These are phyloP conservation scores for Lota lota DNA, from an alignment of 2,113 vertebrate genomes.

Conservation along the genomic window DNA sequence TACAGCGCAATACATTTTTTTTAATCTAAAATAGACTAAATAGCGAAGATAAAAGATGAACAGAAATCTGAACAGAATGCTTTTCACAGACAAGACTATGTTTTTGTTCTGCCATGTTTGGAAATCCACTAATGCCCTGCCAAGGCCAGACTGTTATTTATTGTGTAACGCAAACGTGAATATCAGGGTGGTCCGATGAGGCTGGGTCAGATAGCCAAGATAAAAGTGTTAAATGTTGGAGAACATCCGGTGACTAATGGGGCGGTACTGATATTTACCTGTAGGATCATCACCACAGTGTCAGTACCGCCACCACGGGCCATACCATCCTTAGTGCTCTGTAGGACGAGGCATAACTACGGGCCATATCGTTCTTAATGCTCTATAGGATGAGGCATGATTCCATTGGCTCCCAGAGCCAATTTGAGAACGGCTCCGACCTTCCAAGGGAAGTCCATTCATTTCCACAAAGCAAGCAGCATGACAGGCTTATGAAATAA, in stretches of 20 bases:
- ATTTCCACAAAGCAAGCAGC: constrained; percentile 59
- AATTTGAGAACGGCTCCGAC: constrained; percentile 51
- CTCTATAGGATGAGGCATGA: constrained; percentile 30
- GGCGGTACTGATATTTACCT: constrained; percentile 6
- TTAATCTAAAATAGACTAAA: too few species aligned
- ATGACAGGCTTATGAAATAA: constrained; percentile 59
- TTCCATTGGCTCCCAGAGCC: constrained; percentile 44
- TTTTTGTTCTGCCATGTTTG: too few species aligned
- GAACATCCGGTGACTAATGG: constrained; percentile 42
- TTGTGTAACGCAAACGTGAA: too few species aligned
- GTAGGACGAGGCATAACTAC: constrained; percentile 37
- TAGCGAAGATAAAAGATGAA: too few species aligned
- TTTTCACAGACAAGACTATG: too few species aligned
- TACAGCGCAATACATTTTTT: too few species aligned
- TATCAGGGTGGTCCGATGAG: too few species aligned
- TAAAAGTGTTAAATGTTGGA: constrained; percentile 41
- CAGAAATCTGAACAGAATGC: too few species aligned
- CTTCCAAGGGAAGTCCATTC: constrained; percentile 42
- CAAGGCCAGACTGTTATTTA: too few species aligned
- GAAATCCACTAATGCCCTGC: too few species aligned
- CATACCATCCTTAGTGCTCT: constrained; percentile 29
- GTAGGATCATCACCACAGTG: constrained; percentile 37
- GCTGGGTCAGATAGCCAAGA: too few species aligned
- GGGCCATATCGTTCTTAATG: constrained; percentile 34
- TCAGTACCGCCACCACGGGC: constrained; percentile 41